phyloP scores from a whole-genome alignment of 2,113 vertebrate genomes.

The Canis aureus region DNA sequence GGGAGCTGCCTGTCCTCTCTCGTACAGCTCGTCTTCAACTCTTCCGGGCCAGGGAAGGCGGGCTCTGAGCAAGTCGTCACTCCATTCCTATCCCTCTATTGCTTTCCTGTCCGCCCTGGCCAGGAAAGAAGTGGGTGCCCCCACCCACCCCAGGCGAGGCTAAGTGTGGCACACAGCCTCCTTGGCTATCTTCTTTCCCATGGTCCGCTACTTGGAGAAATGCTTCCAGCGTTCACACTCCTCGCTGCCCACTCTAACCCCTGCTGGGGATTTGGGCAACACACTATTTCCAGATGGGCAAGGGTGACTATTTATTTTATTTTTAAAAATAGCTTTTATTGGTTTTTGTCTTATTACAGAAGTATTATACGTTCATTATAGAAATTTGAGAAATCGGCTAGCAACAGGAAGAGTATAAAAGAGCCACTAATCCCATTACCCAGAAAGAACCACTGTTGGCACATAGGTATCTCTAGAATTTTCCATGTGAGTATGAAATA shows the following conservation, averaged over 20 bases:
- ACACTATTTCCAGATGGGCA: slow-evolving; percentile 59
- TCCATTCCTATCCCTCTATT: background rate
- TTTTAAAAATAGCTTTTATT: slow-evolving; percentile 78
- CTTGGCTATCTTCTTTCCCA: background rate
- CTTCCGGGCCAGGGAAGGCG: background rate
- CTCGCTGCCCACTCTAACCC: background rate
- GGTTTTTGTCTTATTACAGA: slow-evolving; percentile 67
- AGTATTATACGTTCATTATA: slow-evolving; percentile 68
- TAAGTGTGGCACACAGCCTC: background rate
- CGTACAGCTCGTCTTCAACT: background rate
- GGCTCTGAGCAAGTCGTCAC: background rate
- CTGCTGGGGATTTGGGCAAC: background rate
- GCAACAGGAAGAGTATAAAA: slow-evolving; percentile 54
- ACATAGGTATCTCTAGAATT: slow-evolving; percentile 57
- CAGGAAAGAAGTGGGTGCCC: background rate
- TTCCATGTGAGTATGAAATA: slow-evolving; percentile 40
- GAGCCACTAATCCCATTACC: slow-evolving; percentile 63
- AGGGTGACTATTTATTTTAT: slow-evolving; percentile 65
- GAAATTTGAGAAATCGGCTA: slow-evolving; percentile 68
- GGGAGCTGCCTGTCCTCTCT: background rate
- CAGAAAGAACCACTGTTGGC: slow-evolving; percentile 43
- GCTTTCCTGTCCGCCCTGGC: background rate
- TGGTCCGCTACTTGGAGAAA: background rate
- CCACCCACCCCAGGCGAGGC: background rate
- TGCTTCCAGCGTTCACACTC: background rate